These are phyloP conservation scores for Drosophila multiciliata DNA, from an alignment of 2,888 invertebrate species.

Conservation along the genomic window DNA sequence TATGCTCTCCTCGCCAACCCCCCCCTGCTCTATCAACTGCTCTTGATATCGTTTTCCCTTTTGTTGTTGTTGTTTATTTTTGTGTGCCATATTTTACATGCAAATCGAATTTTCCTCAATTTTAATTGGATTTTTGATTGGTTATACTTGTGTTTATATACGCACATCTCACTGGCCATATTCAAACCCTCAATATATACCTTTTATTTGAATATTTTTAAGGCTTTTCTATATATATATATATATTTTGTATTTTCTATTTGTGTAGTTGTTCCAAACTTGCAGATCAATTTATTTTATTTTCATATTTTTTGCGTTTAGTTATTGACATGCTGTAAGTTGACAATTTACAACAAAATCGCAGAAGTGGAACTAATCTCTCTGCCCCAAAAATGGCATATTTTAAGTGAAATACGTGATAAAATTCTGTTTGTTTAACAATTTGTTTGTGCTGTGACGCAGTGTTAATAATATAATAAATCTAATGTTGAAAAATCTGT, in stretches of 20 bases:
- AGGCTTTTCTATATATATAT: constrained; percentile 8
- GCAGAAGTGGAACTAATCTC: constrained; percentile 37
- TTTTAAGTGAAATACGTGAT: constrained; percentile 1
- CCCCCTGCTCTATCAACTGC: constrained; percentile 4
- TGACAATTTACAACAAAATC: constrained; percentile 70
- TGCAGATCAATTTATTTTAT: constrained; percentile 49
- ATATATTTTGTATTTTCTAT: constrained; percentile 2
- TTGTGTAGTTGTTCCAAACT: constrained; percentile 43
- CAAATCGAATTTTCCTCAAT: constrained; percentile 85
- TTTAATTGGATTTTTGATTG: constrained; percentile 85
- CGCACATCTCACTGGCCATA: constrained; percentile 59
- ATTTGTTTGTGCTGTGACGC: neutral
- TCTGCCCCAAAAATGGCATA: constrained; percentile 23
- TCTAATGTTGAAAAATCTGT: neutral
- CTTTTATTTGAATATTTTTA: constrained; percentile 34
- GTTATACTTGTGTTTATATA: constrained; percentile 82
- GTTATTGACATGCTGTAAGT: constrained; percentile 62
- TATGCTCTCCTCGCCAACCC: constrained; percentile 51
- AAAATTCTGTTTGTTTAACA: neutral
- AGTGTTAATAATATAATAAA: neutral
- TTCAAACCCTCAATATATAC: constrained; percentile 17
- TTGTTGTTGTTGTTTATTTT: constrained; percentile 33
- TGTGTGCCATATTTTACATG: constrained; percentile 83
- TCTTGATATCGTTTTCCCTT: constrained; percentile 41
- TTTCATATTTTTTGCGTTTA: constrained; percentile 27